phyloP scores from a whole-genome alignment of 2,113 vertebrate species.

The Mixornis gularis region DNA sequence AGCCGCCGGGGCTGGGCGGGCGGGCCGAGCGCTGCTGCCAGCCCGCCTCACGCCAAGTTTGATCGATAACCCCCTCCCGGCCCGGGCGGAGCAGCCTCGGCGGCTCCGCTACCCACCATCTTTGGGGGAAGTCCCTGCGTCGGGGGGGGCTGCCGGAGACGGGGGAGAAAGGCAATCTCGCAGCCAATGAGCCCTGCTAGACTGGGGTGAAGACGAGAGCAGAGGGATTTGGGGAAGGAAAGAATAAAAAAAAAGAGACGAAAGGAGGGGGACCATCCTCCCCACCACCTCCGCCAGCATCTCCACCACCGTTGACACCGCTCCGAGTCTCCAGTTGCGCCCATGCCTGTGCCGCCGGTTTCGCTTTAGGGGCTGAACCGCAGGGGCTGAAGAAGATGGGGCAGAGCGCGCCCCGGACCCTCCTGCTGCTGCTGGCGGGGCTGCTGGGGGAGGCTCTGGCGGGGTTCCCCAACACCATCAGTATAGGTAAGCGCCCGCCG shows the following conservation, averaged over 20 bases:
- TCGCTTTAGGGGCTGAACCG: slow-evolving; percentile 80
- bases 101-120: slow-evolving; percentile 75
- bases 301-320: slow-evolving; percentile 8
- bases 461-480: slow-evolving; percentile 96
- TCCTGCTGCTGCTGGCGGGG: slow-evolving; percentile 83
- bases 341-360: slow-evolving; percentile 79
- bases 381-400: slow-evolving; percentile 86
- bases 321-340: slow-evolving; percentile 71
- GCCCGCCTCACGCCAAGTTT: slow-evolving; percentile 87
- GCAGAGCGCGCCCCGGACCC: slow-evolving; percentile 74
- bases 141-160: slow-evolving; percentile 8
- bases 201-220: slow-evolving; percentile 64
- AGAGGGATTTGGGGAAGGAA: neutral
- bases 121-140: slow-evolving; percentile 74
- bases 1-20: neutral
- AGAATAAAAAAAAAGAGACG: neutral
- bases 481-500: slow-evolving; percentile 84
- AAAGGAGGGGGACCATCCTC: neutral
- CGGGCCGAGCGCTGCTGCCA: slow-evolving; percentile 63
- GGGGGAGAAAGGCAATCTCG: slow-evolving; percentile 42
- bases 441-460: slow-evolving; percentile 82
- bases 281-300: slow-evolving; percentile 16
- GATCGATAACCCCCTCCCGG: slow-evolving; percentile 82
- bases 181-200: slow-evolving; percentile 67
- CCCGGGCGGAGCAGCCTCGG: slow-evolving; percentile 81